Evolutionary conservation across 2,113 vertebrate species (phyloP), one percentile per base, ranked within the genome.

Genomic region (Platanista minor): DNA sequence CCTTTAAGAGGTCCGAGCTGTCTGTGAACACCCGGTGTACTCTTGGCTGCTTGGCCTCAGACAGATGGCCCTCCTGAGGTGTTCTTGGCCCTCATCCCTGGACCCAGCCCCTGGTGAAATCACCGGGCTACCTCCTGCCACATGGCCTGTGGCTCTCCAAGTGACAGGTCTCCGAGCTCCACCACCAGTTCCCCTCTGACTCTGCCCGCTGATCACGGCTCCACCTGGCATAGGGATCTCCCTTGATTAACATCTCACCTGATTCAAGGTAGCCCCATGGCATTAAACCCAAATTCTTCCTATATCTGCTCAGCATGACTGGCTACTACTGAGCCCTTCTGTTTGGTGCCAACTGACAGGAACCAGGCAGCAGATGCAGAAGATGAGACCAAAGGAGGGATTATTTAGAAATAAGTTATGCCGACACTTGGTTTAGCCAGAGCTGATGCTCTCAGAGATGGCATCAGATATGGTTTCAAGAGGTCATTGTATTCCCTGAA

Each of bases 21-120:
- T 36, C 64, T 39, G 57, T 41, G 87, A 46, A 36, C 6, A 33
- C 61, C 64, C 72, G 14, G n/a, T 54, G 31, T 54, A 2, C 41
- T 71, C 25, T 5, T 2, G 41, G 54, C 18, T 15, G 54, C 78
- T 86, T 5, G 1, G 78, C 39, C 29, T 69, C 78, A 72, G 46
- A 80, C 57, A 66, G 91, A 84, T 57, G 94, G 95, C 69, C 72
- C 89, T 89, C 33, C 72, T 31, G 93, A 85, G 81, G 52, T 85
- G 69, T 74, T 88, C 71, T 49, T 78, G 94, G 92, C 59, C 61
- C 69, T 88, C 49, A 20, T 78, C 54, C 80, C 94, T 54, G 62
- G 67, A 33, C 82, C 54, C 4, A 29, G 78, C 78, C 62, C 52
- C 82, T 33, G 41, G 59, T 74, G 69, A 96, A 95, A 61, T 90